These are phyloP conservation scores for Athene cunicularia DNA, from an alignment of 2,113 vertebrate species.

Conservation along the genomic window DNA sequence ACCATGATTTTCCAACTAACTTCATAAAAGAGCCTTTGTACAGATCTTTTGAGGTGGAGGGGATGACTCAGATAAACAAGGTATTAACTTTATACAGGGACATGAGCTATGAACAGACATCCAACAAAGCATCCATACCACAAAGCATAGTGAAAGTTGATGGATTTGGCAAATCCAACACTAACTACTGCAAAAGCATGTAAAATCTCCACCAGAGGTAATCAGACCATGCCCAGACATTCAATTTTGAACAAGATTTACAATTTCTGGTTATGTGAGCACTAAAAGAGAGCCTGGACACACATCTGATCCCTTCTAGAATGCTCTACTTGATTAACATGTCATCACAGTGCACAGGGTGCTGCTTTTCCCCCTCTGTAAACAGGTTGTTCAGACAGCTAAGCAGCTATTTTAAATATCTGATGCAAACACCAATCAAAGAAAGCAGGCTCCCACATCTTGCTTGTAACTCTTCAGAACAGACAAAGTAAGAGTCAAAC, in stretches of 20 bases:
- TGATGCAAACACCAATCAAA: background rate
- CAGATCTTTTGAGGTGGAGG: background rate
- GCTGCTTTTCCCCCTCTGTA: background rate
- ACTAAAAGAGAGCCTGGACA: background rate
- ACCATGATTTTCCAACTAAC: background rate
- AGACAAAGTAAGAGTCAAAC: background rate
- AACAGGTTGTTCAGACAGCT: background rate
- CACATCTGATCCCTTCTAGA: background rate
- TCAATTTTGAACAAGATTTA: background rate
- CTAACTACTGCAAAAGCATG: background rate
- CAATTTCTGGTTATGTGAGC: background rate
- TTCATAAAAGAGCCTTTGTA: background rate
- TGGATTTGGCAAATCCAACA: background rate
- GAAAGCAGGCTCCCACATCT: background rate
- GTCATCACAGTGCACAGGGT: fast-evolving
- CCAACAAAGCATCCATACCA: background rate
- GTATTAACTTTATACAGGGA: background rate
- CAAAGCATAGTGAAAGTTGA: background rate
- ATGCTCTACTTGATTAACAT: background rate
- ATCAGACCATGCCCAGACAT: background rate
- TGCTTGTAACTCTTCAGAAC: background rate
- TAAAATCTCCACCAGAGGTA: background rate
- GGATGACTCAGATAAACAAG: background rate
- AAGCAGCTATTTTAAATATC: background rate
- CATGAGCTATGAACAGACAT: background rate